These are phyloP conservation scores for Parnassius orleans DNA, from an alignment of 2,888 invertebrate species.

Conservation along the genomic window DNA sequence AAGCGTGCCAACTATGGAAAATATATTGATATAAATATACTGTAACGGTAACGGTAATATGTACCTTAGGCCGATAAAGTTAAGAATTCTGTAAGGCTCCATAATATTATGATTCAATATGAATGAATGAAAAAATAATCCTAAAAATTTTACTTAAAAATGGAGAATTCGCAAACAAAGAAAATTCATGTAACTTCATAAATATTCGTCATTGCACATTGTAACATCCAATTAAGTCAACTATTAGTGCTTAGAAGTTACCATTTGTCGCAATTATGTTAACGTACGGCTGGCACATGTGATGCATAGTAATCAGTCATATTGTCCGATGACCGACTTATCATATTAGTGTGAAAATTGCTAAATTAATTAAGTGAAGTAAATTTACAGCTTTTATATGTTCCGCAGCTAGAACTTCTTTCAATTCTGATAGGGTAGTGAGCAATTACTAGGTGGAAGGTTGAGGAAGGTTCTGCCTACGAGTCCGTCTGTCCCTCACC, in stretches of 20 bases:
- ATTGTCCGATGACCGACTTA: slow-evolving; percentile 1
- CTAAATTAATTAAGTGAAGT: too few relatives aligned
- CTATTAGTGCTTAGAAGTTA: slow-evolving; percentile 15
- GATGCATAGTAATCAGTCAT: neutral
- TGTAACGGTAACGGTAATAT: too few relatives aligned
- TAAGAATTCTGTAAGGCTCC: too few relatives aligned
- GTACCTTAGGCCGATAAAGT: too few relatives aligned
- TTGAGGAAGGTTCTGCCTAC: too few relatives aligned
- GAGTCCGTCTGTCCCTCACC: too few relatives aligned
- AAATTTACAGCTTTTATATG: too few relatives aligned
- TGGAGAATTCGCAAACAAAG: neutral
- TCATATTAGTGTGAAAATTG: too few relatives aligned
- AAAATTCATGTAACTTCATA: slow-evolving; percentile 2
- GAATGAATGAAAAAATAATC: neutral
- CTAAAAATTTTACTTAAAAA: neutral
- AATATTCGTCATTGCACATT: slow-evolving; percentile 19
- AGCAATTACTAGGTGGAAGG: too few relatives aligned
- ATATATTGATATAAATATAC: too few relatives aligned
- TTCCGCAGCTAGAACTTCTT: neutral
- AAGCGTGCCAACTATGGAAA: too few relatives aligned
- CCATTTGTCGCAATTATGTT: slow-evolving; percentile 2
- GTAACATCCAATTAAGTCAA: slow-evolving; percentile 13
- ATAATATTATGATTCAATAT: neutral
- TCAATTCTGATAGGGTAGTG: too few relatives aligned
- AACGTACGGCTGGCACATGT: neutral